Percentiles rank a stretch among this genome's conserved stretches.
Conservation (phyloP, 1,140 invertebrate species). For the Lasioglossum baleicum region DNA sequence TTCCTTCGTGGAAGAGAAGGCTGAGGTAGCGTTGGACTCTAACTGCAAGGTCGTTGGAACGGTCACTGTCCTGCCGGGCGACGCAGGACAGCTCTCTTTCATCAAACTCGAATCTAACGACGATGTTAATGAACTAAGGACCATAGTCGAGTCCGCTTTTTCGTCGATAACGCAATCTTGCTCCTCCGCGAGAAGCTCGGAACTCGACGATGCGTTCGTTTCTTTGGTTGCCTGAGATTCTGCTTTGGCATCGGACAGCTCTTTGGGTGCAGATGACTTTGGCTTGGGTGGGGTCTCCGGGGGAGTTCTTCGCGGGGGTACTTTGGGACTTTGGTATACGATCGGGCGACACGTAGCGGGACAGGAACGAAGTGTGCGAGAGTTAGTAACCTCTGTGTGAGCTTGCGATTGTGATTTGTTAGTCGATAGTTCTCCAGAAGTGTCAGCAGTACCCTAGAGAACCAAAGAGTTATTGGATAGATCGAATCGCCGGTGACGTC, state of each 20-base stretch:
- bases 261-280: slow-evolving; percentile 34
- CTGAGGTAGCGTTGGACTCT: slow-evolving; percentile 39
- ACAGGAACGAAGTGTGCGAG: slow-evolving; percentile 55
- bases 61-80: slow-evolving; percentile 5
- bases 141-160: slow-evolving; percentile 38
- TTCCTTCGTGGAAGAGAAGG: slow-evolving; percentile 21
- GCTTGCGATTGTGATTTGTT: slow-evolving; percentile 70
- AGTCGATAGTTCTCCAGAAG: slow-evolving; percentile 72
- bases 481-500: slow-evolving; percentile 39
- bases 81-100: background rate
- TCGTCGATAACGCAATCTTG: slow-evolving; percentile 19
- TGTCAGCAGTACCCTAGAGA: slow-evolving; percentile 78
- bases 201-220: slow-evolving; percentile 17
- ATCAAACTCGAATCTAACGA: background rate
- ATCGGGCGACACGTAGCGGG: slow-evolving; percentile 65
- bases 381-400: slow-evolving; percentile 71
- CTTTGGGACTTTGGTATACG: slow-evolving; percentile 73
- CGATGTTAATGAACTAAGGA: background rate
- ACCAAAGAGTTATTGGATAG: slow-evolving; percentile 65
- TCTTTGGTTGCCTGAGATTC: slow-evolving; percentile 39
- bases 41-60: slow-evolving; percentile 29
- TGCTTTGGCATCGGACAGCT: slow-evolving; percentile 38
- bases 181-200: slow-evolving; percentile 22
- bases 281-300: slow-evolving; percentile 60
- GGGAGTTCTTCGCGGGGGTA: slow-evolving; percentile 70